phyloP scores from a whole-genome alignment of 2,888 invertebrate species.

The Dexiosoma caninum region DNA sequence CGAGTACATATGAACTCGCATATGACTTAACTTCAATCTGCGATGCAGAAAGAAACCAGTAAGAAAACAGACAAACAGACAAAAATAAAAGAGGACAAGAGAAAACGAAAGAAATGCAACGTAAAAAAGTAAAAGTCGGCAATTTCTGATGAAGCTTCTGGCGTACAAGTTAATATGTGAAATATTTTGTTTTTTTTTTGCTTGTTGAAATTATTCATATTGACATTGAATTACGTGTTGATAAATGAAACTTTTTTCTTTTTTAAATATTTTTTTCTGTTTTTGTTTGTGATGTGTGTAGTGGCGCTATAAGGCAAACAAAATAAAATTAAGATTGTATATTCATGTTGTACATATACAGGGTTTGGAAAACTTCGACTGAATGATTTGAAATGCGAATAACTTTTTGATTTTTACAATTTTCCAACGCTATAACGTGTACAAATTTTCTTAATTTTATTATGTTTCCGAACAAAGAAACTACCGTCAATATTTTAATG shows the following conservation, averaged over 20 bases:
- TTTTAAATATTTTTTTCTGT: too few relatives aligned
- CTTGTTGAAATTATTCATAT: constrained; percentile 13
- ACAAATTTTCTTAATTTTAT: too few relatives aligned
- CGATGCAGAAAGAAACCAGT: neutral
- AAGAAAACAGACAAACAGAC: neutral
- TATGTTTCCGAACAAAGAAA: too few relatives aligned
- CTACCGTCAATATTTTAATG: too few relatives aligned
- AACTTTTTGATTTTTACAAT: too few relatives aligned
- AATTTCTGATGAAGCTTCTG: constrained; percentile 15
- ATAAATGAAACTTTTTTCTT: constrained; percentile 1
- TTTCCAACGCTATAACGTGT: too few relatives aligned
- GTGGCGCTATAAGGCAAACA: neutral
- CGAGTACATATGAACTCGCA: too few relatives aligned
- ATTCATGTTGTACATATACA: too few relatives aligned
- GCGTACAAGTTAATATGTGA: constrained; percentile 24
- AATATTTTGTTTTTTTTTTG: neutral
- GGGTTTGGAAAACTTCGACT: too few relatives aligned
- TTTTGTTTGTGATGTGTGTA: neutral
- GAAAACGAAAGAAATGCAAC: neutral
- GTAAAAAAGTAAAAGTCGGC: constrained; percentile 56
- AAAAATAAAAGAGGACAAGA: neutral
- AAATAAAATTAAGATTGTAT: too few relatives aligned
- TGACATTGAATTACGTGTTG: constrained; percentile 53
- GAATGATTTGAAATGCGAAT: too few relatives aligned
- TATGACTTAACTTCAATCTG: constrained; percentile 18